These are phyloP conservation scores for Grammomys surdaster DNA, from an alignment of 2,113 vertebrate species.

Conservation along the genomic window DNA sequence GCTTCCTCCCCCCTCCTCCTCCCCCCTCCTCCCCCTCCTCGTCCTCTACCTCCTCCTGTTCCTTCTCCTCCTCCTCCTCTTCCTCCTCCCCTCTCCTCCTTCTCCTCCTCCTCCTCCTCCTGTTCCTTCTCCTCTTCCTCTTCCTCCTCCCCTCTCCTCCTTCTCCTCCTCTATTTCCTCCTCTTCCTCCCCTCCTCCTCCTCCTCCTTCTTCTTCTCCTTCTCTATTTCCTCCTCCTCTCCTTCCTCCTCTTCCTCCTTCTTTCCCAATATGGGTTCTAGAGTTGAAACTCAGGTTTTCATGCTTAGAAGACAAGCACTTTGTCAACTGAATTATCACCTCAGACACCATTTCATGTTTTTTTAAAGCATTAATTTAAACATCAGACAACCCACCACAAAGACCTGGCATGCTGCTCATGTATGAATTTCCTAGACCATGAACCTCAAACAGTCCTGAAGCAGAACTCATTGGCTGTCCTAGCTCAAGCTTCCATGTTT, in stretches of 20 bases:
- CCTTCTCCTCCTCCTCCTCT: too few species aligned
- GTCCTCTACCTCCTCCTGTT: rapidly evolving
- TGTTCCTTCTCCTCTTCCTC: too few species aligned
- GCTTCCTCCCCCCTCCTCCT: too few species aligned
- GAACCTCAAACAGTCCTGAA: not conserved
- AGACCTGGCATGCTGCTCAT: not conserved
- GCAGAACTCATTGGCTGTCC: not conserved
- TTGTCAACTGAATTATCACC: not conserved
- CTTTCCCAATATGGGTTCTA: not conserved
- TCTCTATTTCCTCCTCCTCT: too few species aligned
- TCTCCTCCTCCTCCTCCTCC: too few species aligned
- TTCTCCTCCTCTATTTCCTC: too few species aligned
- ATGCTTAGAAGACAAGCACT: not conserved
- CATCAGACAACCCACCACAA: not conserved
- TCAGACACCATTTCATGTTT: not conserved
- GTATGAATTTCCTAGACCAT: not conserved
- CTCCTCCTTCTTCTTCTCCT: too few species aligned
- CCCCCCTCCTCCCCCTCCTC: rapidly evolving
- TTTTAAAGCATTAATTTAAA: not conserved
- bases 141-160: too few species aligned
- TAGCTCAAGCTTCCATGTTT: not conserved
- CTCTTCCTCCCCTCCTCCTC: too few species aligned
- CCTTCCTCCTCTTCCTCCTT: too few species aligned
- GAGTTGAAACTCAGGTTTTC: not conserved
- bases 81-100: too few species aligned